Evolutionary conservation across 2,888 invertebrate species (phyloP).

Genomic region (Cerastis leucographa): DNA sequence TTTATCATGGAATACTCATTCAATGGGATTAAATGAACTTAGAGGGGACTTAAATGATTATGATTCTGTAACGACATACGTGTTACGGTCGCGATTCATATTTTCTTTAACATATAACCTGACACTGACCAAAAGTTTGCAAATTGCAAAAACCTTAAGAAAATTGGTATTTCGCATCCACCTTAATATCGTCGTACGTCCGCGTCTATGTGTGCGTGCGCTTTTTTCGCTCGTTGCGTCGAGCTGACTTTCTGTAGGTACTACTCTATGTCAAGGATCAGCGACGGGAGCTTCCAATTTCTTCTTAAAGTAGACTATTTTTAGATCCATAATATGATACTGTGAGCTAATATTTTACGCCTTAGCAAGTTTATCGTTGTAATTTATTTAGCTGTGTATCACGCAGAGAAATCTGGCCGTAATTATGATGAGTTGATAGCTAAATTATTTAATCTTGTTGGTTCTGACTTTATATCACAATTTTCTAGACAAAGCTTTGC

Average conservation of each 20-base stretch:
- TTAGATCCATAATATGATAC: conserved; percentile 29
- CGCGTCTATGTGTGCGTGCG: background rate
- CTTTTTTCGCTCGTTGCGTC: background rate
- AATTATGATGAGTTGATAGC: background rate
- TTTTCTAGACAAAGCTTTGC: background rate
- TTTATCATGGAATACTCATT: no score
- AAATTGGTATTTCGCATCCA: no score
- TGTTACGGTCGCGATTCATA: background rate
- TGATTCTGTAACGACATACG: no score
- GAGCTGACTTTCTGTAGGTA: background rate
- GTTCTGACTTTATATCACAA: background rate
- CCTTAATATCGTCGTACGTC: background rate
- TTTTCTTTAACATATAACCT: no score
- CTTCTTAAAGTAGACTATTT: conserved; percentile 37
- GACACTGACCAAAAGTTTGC: no score
- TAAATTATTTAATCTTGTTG: background rate
- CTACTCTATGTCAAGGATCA: no score
- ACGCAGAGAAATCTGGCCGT: background rate
- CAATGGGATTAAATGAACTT: no score
- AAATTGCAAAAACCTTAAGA: no score
- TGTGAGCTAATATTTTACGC: conserved; percentile 22
- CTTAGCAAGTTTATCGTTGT: conserved; percentile 6
- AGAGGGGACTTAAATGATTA: no score
- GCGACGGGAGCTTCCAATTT: conserved; percentile 37
- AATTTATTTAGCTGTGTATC: conserved; percentile 19